Conservation (phyloP, 1,140 invertebrate species). For the Harlomillsia oculata region DNA sequence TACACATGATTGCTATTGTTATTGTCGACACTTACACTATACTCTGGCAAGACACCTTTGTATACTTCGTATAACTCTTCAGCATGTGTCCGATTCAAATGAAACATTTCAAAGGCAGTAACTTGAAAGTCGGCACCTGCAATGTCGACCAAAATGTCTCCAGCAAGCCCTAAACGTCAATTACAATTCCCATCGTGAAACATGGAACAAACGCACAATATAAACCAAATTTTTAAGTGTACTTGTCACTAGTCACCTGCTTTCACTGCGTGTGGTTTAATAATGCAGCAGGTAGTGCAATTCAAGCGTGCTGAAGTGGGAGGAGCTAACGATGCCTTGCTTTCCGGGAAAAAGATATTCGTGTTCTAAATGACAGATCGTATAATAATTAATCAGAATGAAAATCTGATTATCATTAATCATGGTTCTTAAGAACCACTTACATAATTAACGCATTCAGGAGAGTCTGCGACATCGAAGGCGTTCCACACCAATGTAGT, state of each 20-base stretch:
- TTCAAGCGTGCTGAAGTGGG: slow-evolving; percentile 45
- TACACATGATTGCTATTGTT: neutral
- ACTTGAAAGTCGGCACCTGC: slow-evolving; percentile 63
- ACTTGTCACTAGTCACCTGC: slow-evolving; percentile 54
- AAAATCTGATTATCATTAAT: neutral
- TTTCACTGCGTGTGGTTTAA: slow-evolving; percentile 82
- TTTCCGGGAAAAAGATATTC: slow-evolving; percentile 58
- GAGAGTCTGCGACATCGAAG: slow-evolving; percentile 55
- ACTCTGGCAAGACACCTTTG: slow-evolving; percentile 76
- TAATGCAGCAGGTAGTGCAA: slow-evolving; percentile 68
- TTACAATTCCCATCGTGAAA: slow-evolving; percentile 20
- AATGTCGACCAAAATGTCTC: slow-evolving; percentile 63
- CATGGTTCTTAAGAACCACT: neutral
- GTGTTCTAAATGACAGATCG: slow-evolving; percentile 40
- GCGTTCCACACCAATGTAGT: slow-evolving; percentile 58
- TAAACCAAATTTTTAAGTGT: no score
- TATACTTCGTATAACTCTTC: slow-evolving; percentile 90
- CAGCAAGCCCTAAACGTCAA: slow-evolving; percentile 43
- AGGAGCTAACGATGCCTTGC: no score
- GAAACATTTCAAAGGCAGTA: slow-evolving; percentile 66
- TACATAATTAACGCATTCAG: slow-evolving; percentile 49
- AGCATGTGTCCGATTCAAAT: slow-evolving; percentile 66
- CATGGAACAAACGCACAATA: no score
- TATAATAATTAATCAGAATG: slow-evolving; percentile 12
- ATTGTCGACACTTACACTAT: slow-evolving; percentile 50